Percentiles rank a stretch among this genome's conserved stretches.
Conservation (phyloP, 2,888 invertebrate species). For the Auanema freiburgensis region DNA sequence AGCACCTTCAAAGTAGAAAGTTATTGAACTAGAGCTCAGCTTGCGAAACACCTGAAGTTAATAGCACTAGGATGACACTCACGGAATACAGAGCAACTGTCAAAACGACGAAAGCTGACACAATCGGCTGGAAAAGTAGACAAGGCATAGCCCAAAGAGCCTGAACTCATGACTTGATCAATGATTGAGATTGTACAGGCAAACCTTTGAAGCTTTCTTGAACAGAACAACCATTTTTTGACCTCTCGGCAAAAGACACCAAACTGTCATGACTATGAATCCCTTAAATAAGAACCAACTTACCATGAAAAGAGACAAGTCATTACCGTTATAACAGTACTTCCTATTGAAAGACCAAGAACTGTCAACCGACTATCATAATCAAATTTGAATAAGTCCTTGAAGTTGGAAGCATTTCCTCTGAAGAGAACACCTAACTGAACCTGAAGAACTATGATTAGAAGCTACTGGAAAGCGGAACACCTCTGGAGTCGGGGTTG, state of each 20-base stretch:
- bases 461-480: neutral
- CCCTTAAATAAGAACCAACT: conserved; percentile 4
- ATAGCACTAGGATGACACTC: conserved; percentile 14
- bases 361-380: conserved; percentile 14
- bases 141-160: conserved; percentile 19
- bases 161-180: conserved; percentile 1
- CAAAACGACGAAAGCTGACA: conserved; percentile 3
- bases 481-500: neutral
- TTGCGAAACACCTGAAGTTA: conserved; percentile 17
- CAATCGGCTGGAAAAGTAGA: conserved; percentile 17
- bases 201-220: conserved; percentile 17
- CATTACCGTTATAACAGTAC: conserved; percentile 19
- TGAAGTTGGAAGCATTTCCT: neutral
- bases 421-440: neutral
- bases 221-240: conserved; percentile 18
- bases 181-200: neutral
- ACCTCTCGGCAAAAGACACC: conserved; percentile 21
- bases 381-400: conserved; percentile 14
- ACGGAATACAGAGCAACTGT: conserved; percentile 16
- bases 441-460: neutral
- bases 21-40: too few relatives aligned
- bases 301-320: too few relatives aligned
- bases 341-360: conserved; percentile 17
- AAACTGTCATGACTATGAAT: conserved; percentile 15
- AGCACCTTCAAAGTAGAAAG: neutral